Percentiles rank a stretch among this genome's conserved stretches.
Conservation (phyloP, 2,797 vertebrate genomes). For the Esox lucius region DNA sequence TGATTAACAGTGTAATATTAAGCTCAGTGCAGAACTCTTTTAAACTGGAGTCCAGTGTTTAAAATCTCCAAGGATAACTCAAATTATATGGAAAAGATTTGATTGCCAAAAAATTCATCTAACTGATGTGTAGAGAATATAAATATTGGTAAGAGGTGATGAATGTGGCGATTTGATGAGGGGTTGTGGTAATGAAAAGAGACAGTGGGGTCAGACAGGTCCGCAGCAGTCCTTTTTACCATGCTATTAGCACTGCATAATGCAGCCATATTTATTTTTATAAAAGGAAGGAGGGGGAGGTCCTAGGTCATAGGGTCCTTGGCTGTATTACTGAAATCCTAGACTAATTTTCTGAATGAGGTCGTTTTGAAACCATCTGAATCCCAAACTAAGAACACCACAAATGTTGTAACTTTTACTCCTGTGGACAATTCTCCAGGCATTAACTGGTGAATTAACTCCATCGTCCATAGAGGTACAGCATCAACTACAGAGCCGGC, state of each 20-base stretch:
- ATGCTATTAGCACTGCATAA: not conserved
- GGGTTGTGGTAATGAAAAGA: not conserved
- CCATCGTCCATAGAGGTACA: not conserved
- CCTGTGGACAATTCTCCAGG: not conserved
- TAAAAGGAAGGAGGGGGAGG: not conserved
- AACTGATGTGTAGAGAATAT: conserved; percentile 19
- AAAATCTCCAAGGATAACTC: too few species aligned
- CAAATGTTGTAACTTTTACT: not conserved
- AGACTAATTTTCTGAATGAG: not conserved
- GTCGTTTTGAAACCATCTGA: not conserved
- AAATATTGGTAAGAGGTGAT: conserved; percentile 15
- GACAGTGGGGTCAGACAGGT: not conserved
- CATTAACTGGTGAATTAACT: not conserved
- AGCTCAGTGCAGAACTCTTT: too few species aligned
- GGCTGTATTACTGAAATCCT: not conserved
- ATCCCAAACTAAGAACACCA: not conserved
- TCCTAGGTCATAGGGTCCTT: not conserved
- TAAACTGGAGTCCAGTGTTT: too few species aligned
- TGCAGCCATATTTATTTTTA: not conserved
- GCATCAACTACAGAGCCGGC: not conserved
- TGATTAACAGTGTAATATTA: too few species aligned
- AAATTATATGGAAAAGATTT: too few species aligned
- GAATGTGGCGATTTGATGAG: not conserved
- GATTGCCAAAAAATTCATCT: too few species aligned
- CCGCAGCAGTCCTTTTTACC: not conserved